These are phyloP conservation scores for Hemicrepidius hirtus DNA, from an alignment of 2,888 invertebrate species.

Conservation along the genomic window DNA sequence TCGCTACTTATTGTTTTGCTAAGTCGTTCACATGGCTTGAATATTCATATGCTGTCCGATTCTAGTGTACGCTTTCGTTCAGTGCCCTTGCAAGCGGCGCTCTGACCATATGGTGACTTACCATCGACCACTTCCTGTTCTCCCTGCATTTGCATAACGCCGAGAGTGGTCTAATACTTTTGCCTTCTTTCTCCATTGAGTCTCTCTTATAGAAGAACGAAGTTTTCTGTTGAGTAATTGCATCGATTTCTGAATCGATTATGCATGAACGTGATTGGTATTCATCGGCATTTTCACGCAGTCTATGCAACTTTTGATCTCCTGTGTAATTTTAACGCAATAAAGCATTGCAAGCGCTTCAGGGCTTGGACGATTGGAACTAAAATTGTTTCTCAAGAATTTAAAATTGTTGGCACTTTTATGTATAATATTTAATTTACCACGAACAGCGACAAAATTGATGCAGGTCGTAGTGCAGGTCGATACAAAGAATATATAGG, in stretches of 20 bases:
- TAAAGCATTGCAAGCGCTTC: constrained; percentile 35
- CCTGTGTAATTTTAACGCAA: constrained; percentile 44
- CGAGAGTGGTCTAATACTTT: constrained; percentile 49
- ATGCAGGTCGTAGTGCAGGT: neutral
- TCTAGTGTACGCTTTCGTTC: constrained; percentile 57
- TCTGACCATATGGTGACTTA: constrained; percentile 63
- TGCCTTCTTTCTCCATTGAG: constrained; percentile 36
- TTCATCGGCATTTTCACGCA: constrained; percentile 50
- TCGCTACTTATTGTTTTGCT: constrained; percentile 58
- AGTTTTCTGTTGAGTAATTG: constrained; percentile 43
- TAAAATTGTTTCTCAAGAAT: constrained; percentile 33
- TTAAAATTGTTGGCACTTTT: neutral
- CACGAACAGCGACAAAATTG: neutral
- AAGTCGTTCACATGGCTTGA: constrained; percentile 58
- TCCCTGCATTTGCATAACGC: constrained; percentile 59
- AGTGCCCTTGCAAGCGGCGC: constrained; percentile 55
- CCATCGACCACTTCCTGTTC: constrained; percentile 61
- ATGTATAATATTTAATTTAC: neutral
- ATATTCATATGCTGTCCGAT: constrained; percentile 59
- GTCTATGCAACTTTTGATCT: constrained; percentile 45
- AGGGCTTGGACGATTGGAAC: constrained; percentile 34
- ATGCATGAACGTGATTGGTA: constrained; percentile 50
- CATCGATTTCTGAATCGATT: constrained; percentile 49
- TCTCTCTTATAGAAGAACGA: constrained; percentile 23
- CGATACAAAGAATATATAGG: too few species aligned